Evolutionary conservation across 2,888 invertebrate genomes (phyloP).

Genomic region (Heliconius aoede): DNA sequence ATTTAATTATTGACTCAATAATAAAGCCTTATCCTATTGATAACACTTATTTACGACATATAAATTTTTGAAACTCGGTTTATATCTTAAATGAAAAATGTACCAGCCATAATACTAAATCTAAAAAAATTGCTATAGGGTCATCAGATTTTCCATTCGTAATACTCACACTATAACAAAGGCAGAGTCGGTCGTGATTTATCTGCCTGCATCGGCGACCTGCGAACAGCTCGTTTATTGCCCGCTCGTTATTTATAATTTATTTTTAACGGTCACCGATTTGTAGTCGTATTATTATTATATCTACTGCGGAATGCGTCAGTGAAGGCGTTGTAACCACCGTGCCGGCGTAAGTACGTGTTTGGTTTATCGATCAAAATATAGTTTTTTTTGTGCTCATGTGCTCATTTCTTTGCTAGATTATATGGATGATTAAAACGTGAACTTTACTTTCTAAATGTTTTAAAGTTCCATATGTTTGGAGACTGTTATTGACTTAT

Average conservation of each 20-base stretch:
- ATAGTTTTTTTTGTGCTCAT: constrained; percentile 31
- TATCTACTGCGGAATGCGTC: constrained; percentile 45
- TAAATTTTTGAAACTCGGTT: neutral
- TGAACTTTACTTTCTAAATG: constrained; percentile 19
- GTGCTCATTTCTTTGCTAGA: constrained; percentile 26
- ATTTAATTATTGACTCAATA: neutral
- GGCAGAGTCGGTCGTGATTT: constrained; percentile 71
- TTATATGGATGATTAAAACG: constrained; percentile 36
- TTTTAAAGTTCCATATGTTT: constrained; percentile 23
- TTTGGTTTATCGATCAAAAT: constrained; percentile 39
- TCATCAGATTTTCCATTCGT: constrained; percentile 71
- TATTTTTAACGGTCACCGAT: constrained; percentile 82
- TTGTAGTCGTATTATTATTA: constrained; percentile 64
- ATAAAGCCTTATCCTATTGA: neutral
- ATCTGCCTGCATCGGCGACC: constrained; percentile 80
- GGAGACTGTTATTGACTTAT: constrained; percentile 26
- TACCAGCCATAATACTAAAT: constrained; percentile 21
- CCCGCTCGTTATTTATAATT: constrained; percentile 83
- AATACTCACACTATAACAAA: constrained; percentile 70
- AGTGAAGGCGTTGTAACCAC: constrained; percentile 37
- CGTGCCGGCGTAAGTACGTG: constrained; percentile 28
- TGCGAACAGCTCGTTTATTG: constrained; percentile 81
- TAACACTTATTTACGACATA: neutral
- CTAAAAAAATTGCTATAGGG: constrained; percentile 52
- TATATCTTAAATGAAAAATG: constrained; percentile 16